Conservation (phyloP, 2,888 invertebrate genomes). For the Ischnus inquisitorius region DNA sequence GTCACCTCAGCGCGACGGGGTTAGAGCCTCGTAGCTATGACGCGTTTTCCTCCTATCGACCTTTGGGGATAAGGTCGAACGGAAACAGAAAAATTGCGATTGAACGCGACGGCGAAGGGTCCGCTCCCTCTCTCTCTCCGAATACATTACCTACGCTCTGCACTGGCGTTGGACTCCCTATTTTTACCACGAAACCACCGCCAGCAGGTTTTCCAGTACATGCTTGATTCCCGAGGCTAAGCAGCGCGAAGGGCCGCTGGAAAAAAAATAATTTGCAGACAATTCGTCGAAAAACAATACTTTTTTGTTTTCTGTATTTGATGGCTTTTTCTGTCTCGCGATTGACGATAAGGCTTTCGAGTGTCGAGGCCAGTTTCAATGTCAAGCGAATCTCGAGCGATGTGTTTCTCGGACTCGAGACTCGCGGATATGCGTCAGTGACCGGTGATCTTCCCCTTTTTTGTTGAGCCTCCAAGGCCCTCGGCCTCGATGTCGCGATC, state of each 20-base stretch:
- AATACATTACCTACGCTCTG: neutral
- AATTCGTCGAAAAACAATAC: too few relatives aligned
- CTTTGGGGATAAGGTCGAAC: constrained; percentile 69
- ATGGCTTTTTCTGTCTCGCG: neutral
- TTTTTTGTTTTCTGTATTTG: neutral
- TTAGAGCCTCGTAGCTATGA: constrained; percentile 52
- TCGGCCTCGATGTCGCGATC: constrained; percentile 34
- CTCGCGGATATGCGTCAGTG: constrained; percentile 57
- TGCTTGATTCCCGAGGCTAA: neutral
- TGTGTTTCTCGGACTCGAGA: constrained; percentile 29
- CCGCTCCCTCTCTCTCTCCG: neutral
- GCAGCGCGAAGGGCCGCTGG: neutral
- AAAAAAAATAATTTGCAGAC: too few relatives aligned
- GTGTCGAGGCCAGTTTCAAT: constrained; percentile 18
- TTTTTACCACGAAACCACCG: neutral
- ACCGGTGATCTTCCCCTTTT: constrained; percentile 58
- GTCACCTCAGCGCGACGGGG: constrained; percentile 53
- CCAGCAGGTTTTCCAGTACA: neutral
- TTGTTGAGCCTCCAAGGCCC: constrained; percentile 57
- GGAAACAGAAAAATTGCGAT: constrained; percentile 73
- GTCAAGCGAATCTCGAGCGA: constrained; percentile 15
- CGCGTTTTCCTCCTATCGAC: constrained; percentile 78
- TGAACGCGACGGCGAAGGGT: constrained; percentile 65
- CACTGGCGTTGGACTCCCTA: neutral
- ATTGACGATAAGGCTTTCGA: neutral